Conservation (phyloP, 2,797 vertebrate genomes). For the Myripristis jacobus region DNA sequence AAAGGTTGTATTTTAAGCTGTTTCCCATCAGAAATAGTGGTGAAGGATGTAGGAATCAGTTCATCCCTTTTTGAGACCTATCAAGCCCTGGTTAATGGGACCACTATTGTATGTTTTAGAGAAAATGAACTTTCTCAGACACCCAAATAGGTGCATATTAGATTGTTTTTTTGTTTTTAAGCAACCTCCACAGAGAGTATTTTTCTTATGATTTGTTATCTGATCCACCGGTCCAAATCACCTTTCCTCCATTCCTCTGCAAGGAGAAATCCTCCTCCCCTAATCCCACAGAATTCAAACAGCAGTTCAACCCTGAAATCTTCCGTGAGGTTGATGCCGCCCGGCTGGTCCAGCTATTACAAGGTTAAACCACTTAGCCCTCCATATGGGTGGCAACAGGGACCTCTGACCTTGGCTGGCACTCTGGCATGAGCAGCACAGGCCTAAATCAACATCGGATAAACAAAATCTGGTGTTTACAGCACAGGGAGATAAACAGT, state of each 20-base stretch:
- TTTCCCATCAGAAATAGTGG: too few relatives aligned
- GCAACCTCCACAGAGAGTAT: too few relatives aligned
- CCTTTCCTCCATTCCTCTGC: conserved; percentile 6
- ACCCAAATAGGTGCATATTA: too few relatives aligned
- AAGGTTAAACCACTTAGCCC: conserved; percentile 78
- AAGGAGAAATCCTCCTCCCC: conserved; percentile 26
- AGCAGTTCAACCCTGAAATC: conserved; percentile 52
- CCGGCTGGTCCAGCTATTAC: conserved; percentile 53
- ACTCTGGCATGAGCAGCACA: conserved; percentile 46
- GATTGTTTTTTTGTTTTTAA: too few relatives aligned
- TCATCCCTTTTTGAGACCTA: too few relatives aligned
- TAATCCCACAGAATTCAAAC: conserved; percentile 69
- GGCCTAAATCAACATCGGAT: conserved; percentile 1
- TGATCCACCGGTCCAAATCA: neutral
- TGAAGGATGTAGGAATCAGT: too few relatives aligned
- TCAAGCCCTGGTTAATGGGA: too few relatives aligned
- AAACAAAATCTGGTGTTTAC: conserved; percentile 62
- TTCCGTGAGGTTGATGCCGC: conserved; percentile 8
- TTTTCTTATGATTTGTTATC: neutral
- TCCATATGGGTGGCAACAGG: conserved; percentile 64
- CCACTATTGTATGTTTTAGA: too few relatives aligned
- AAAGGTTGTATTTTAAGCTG: too few relatives aligned
- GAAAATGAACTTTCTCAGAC: too few relatives aligned
- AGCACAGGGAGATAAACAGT: neutral
- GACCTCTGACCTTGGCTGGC: conserved; percentile 47